Evolutionary conservation across 1,140 invertebrate species (phyloP).

Genomic region (Drosophila ogumai): DNA sequence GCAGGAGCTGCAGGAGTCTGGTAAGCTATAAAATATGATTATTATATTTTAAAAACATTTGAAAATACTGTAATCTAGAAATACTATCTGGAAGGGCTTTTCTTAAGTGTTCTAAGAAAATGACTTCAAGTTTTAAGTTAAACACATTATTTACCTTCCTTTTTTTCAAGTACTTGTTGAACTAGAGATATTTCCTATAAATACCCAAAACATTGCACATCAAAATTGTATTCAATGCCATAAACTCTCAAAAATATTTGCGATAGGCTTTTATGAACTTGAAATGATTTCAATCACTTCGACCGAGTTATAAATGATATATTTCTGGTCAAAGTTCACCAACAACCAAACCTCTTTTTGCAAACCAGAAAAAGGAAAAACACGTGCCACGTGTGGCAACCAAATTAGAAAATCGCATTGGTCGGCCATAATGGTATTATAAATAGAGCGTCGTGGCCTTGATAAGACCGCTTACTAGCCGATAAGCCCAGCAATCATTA

Average conservation of each 20-base stretch:
- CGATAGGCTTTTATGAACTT: constrained; percentile 5
- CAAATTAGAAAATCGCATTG: constrained; percentile 20
- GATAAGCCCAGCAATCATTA: constrained; percentile 71
- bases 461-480: constrained; percentile 56
- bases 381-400: constrained; percentile 68
- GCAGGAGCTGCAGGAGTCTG: constrained; percentile 62
- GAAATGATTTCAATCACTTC: constrained; percentile 22
- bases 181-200: background rate
- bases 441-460: constrained; percentile 63
- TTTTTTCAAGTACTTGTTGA: background rate
- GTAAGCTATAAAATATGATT: constrained; percentile 30
- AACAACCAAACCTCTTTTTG: constrained; percentile 4
- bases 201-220: too few species aligned
- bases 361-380: background rate
- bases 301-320: constrained; percentile 10
- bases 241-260: background rate
- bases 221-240: background rate
- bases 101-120: background rate
- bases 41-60: background rate
- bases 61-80: too few species aligned
- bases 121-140: background rate
- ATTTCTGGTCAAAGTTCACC: constrained; percentile 3
- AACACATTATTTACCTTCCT: background rate
- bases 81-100: background rate
- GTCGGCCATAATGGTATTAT: constrained; percentile 28